A percentile compares a stretch with the other conserved stretches of the same genome.
Evolutionary conservation across 2,113 vertebrate species (phyloP).

Genomic region (Lathamus discolor): DNA sequence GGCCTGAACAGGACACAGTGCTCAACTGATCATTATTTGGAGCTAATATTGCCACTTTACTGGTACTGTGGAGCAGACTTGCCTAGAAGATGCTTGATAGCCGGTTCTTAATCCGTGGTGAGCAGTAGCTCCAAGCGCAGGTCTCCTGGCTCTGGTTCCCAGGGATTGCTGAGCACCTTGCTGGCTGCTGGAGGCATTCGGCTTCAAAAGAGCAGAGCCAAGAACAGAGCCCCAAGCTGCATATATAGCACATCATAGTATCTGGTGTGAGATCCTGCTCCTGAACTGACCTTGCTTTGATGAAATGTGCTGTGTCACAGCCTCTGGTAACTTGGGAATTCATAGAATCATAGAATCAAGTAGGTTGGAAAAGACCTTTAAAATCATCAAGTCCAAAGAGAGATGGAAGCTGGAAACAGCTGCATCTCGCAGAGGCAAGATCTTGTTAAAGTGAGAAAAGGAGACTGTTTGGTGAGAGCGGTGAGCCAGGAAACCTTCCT

Average conservation of each 20-base stretch:
- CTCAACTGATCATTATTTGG: background rate
- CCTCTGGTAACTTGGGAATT: background rate
- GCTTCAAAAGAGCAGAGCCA: background rate
- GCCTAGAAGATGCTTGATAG: background rate
- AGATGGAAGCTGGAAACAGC: background rate
- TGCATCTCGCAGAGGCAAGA: background rate
- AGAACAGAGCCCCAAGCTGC: background rate
- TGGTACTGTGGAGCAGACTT: background rate
- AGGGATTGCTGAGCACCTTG: background rate
- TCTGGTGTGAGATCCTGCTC: background rate
- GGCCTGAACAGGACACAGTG: background rate
- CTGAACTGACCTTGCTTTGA: background rate
- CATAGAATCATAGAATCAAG: background rate
- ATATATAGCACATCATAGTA: accelerated
- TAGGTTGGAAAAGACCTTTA: background rate
- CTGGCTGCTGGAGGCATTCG: background rate
- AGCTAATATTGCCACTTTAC: background rate
- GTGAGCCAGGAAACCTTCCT: background rate
- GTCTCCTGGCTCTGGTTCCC: background rate
- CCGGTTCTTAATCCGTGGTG: background rate
- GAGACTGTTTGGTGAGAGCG: background rate
- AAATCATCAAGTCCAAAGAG: background rate
- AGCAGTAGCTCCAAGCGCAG: background rate
- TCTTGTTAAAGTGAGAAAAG: background rate
- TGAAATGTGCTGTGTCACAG: background rate